Evolutionary conservation across 1,140 invertebrate species (phyloP), one percentile per base, ranked within the genome.

Genomic region (Xylocopa sonorina): DNA sequence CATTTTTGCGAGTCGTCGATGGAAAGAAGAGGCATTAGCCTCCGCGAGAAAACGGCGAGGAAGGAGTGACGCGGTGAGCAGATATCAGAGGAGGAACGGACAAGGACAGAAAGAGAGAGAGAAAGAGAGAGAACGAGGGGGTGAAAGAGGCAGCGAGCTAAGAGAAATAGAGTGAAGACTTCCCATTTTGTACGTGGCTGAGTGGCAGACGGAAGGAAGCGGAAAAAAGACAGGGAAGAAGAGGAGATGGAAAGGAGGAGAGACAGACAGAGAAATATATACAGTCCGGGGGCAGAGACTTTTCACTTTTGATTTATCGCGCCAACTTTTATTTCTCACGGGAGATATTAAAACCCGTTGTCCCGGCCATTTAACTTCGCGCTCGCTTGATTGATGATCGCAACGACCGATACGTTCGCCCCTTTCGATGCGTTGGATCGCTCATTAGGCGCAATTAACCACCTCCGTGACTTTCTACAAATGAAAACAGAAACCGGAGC

Each of bases 221-320:
- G 81, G 78, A 84, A 51, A 75, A 79, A 66, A 43, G 29, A 58
- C 18, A 21, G 43, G 38, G 10, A 46, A 62, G 53, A 67, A 57
- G 60, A 21, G 71, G 51, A 46, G 78, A 60, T 24, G 34, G 69
- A 48, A 50, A 55, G 60, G 50, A 71, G 69, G 78, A 24, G 46
- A 82, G 73, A 79, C 58, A 60, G 50, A 71, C 76, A 78, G 80
- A 73, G 48, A 38, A 43, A 66, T 57, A 55, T 74, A 46, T 41
- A 84, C 32, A 84, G 78, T 63, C 74, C n/a, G n/a, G n/a, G 69
- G 64, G 78, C 85, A 86, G 90, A 84, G 89, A 91, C 92, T 93
- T 92, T 92, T 92, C 90, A 92, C 90, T 90, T 93, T 92, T 93
- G 92, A 93, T 93, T 93, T 93, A 93, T 93, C 84, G 88, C 88